Evolutionary conservation across 2,888 invertebrate genomes (phyloP).

Genomic region (Brachyopa scutellaris): DNA sequence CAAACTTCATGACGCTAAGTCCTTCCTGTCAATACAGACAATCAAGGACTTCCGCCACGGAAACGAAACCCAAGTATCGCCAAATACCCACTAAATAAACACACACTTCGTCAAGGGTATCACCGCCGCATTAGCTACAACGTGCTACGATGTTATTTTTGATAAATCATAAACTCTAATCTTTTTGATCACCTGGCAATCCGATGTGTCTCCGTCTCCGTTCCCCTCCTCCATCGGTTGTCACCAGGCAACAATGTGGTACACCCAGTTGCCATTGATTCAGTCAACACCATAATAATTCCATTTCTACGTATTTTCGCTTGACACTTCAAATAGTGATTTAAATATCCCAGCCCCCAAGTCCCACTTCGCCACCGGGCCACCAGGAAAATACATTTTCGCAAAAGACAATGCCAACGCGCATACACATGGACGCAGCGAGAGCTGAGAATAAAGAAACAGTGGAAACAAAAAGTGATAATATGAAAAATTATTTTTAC

Average conservation of each 20-base stretch:
- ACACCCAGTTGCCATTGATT: slow-evolving; percentile 50
- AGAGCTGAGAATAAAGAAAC: background rate
- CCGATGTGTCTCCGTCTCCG: slow-evolving; percentile 9
- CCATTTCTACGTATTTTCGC: slow-evolving; percentile 63
- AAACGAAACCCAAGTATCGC: too few species aligned
- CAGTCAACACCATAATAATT: slow-evolving; percentile 69
- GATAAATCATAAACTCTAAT: slow-evolving; percentile 50
- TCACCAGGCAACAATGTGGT: slow-evolving; percentile 43
- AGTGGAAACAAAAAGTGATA: slow-evolving; percentile 15
- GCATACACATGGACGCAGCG: slow-evolving; percentile 2
- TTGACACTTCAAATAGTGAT: slow-evolving; percentile 65
- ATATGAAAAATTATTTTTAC: slow-evolving; percentile 51
- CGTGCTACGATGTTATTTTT: background rate
- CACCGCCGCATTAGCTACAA: too few species aligned
- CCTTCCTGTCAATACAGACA: too few species aligned
- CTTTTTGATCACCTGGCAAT: slow-evolving; percentile 50
- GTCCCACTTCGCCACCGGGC: background rate
- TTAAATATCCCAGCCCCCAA: slow-evolving; percentile 45
- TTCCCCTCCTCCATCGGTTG: too few species aligned
- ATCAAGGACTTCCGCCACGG: too few species aligned
- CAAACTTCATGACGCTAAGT: too few species aligned
- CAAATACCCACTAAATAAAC: too few species aligned
- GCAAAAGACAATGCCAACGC: slow-evolving; percentile 40
- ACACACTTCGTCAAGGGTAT: too few species aligned
- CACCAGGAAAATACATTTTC: slow-evolving; percentile 2